Percentiles rank a stretch among this genome's conserved stretches.
Evolutionary conservation across 2,888 invertebrate species (phyloP).

Genomic region (Drosophila robusta): DNA sequence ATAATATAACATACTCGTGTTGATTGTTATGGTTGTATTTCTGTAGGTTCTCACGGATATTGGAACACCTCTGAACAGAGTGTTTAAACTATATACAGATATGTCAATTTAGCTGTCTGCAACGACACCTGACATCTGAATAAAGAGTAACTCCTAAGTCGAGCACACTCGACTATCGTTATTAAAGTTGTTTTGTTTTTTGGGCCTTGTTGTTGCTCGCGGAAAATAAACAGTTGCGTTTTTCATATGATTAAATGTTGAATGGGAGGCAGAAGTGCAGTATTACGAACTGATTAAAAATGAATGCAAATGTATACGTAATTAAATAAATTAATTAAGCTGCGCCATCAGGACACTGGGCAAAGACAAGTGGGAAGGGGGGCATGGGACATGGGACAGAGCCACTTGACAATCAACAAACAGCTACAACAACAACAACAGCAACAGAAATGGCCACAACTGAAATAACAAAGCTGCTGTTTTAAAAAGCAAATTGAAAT

Average conservation of each 20-base stretch:
- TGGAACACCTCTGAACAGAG: too few relatives aligned
- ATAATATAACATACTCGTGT: too few relatives aligned
- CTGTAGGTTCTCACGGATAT: too few relatives aligned
- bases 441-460: constrained; percentile 47
- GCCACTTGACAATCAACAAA: constrained; percentile 35
- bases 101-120: too few relatives aligned
- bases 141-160: neutral
- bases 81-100: too few relatives aligned
- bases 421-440: constrained; percentile 26
- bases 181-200: constrained; percentile 24
- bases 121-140: too few relatives aligned
- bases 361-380: constrained; percentile 23
- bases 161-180: neutral
- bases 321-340: constrained; percentile 82
- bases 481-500: constrained; percentile 57
- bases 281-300: constrained; percentile 75
- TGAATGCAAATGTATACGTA: constrained; percentile 75
- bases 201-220: constrained; percentile 7
- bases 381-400: constrained; percentile 6
- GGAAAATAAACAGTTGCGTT: constrained; percentile 54
- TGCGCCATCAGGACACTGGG: constrained; percentile 15
- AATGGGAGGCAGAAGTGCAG: constrained; percentile 52
- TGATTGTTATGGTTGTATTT: too few relatives aligned
- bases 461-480: constrained; percentile 59
- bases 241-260: constrained; percentile 53